phyloP scores from a whole-genome alignment of 2,888 invertebrate genomes.

The Azorinus chamasolen region DNA sequence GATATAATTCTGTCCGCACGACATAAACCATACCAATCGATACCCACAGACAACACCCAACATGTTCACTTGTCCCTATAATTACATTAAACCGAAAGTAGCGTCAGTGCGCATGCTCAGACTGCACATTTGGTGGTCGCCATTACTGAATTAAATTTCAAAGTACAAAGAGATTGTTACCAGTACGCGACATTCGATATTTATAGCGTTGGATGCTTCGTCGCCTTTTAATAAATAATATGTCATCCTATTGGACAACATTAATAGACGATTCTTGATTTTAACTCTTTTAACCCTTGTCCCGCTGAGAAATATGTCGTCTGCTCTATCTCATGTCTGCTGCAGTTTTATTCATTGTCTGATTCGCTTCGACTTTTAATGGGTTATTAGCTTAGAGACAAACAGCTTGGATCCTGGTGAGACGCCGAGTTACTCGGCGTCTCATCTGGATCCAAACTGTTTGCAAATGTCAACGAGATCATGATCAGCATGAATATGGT shows the following conservation, averaged over 20 bases:
- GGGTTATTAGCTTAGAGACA: too few relatives aligned
- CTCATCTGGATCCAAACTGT: too few relatives aligned
- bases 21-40: constrained; percentile 58
- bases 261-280: constrained; percentile 30
- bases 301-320: too few relatives aligned
- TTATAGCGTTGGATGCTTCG: constrained; percentile 41
- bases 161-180: constrained; percentile 39
- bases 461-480: too few relatives aligned
- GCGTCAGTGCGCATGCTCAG: constrained; percentile 69
- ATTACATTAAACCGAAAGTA: constrained; percentile 62
- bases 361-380: too few relatives aligned
- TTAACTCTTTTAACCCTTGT: constrained; percentile 25
- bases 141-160: constrained; percentile 51
- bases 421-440: too few relatives aligned
- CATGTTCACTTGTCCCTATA: constrained; percentile 35
- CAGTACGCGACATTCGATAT: constrained; percentile 41
- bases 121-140: constrained; percentile 71
- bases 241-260: constrained; percentile 31
- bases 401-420: too few relatives aligned
- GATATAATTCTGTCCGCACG: constrained; percentile 43
- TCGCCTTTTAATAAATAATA: constrained; percentile 55
- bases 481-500: too few relatives aligned
- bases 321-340: too few relatives aligned
- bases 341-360: too few relatives aligned
- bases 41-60: constrained; percentile 38